Evolutionary conservation across 1,140 invertebrate species (phyloP), one percentile per base, ranked within the genome.

Genomic region (Calliphora vicina): DNA sequence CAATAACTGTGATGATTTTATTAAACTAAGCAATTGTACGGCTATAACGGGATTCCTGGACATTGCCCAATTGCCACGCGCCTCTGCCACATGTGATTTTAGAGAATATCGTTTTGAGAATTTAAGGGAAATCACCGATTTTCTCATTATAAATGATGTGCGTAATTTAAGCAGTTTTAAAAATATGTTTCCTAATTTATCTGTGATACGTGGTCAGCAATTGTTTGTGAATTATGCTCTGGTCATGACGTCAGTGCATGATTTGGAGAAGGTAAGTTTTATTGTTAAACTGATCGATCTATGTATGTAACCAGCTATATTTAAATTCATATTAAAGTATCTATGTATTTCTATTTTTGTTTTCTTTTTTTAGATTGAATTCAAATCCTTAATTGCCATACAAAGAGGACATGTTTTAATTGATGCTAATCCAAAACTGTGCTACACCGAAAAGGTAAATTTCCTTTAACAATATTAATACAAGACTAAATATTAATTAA

Each of bases 141-240:
- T 93, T 86, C 89, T 94, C 43, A 87, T 92, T 84, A 91, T 94
- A 73, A 92, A 92, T 74, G 93, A 96, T 86, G 94, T 97, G 20
- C 93, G 93, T 85, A 95, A 95, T 61, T 90, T 99, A n/a, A 93
- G 91, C 50, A 95, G 94, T 80, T 92, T 99, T 17, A 93, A 93
- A 9, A 91, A 94, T 83, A 91, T 99, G 73, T 99, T 99, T 90
- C 98, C 98, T 2, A 98, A 99, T 91, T 92, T 99, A 84, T 91
- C 96, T 20, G 95, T 99, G 43, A 99, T 99, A 84, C 93, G 97
- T 73, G 98, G 98, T n/a, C 93, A 96, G 85, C 93, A 94, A 74
- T 91, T 99, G 23, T 95, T 98, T 86, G 93, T 94, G 86, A 95
- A 98, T 91, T 98, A 97, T 91, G 96, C 97, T n/a, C 91, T 99